Conservation (phyloP, 2,113 vertebrate species). For the Scophthalmus maximus region DNA sequence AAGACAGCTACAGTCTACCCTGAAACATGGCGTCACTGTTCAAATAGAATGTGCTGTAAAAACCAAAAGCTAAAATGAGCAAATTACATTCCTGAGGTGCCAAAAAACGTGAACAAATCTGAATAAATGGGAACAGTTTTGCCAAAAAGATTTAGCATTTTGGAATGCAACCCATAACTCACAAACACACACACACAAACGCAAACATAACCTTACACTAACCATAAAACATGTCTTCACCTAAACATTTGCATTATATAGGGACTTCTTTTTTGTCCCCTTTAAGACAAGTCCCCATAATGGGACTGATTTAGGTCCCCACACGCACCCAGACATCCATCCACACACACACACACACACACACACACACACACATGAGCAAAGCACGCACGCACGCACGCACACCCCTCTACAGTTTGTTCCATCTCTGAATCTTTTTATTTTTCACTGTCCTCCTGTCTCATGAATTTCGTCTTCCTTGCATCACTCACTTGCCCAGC, state of each 20-base stretch:
- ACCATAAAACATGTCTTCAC: no score
- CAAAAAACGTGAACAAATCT: constrained; percentile 15
- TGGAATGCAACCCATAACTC: constrained; percentile 72
- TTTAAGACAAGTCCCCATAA: no score
- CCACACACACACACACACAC: constrained; percentile 21
- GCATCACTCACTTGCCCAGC: constrained; percentile 34
- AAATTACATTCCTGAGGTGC: constrained; percentile 7
- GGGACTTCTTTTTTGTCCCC: no score
- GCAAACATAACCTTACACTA: constrained; percentile 34
- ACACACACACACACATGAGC: not conserved
- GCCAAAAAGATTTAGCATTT: constrained; percentile 46
- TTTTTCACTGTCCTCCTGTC: constrained; percentile 26
- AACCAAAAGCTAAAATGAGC: constrained; percentile 6
- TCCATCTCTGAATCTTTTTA: constrained; percentile 20
- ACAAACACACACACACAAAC: no score
- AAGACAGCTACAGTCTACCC: constrained; percentile 3
- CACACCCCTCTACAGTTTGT: constrained; percentile 22
- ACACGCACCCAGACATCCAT: no score
- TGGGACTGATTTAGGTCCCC: not conserved
- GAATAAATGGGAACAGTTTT: not conserved
- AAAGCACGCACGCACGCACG: not conserved
- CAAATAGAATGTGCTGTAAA: not conserved
- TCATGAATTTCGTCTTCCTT: constrained; percentile 39
- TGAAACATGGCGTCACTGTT: not conserved
- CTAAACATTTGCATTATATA: no score